phyloP scores from a whole-genome alignment of 2,113 vertebrate genomes.

The Percopsis transmontana region DNA sequence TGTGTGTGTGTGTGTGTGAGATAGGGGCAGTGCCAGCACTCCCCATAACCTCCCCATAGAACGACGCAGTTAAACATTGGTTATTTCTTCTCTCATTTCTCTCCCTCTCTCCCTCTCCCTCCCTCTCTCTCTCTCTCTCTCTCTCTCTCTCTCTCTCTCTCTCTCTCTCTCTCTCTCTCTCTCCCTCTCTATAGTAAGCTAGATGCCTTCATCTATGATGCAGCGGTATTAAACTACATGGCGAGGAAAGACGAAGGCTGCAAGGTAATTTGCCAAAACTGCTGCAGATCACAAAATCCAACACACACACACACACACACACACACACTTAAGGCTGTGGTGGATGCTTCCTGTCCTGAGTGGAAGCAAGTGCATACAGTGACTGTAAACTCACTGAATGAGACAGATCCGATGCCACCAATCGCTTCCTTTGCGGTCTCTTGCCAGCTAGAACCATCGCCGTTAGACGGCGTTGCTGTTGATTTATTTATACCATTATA shows the following conservation, averaged over 20 bases:
- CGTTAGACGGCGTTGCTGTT: too few species aligned
- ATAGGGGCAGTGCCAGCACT: too few species aligned
- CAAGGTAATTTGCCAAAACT: slow-evolving; percentile 65
- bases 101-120: slow-evolving; percentile 6
- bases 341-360: too few species aligned
- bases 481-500: too few species aligned
- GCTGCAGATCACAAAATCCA: slow-evolving; percentile 29
- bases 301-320: slow-evolving; percentile 34
- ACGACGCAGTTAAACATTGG: too few species aligned
- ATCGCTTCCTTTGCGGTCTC: too few species aligned
- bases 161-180: background rate
- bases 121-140: slow-evolving; percentile 10
- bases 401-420: too few species aligned
- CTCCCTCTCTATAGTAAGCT: slow-evolving; percentile 82
- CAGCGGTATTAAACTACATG: slow-evolving; percentile 93
- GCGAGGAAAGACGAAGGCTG: slow-evolving; percentile 92
- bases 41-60: too few species aligned
- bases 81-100: background rate
- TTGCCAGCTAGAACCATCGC: too few species aligned
- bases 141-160: background rate
- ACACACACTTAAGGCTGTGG: background rate
- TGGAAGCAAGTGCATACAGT: too few species aligned
- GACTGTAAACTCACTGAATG: too few species aligned
- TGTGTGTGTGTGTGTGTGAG: too few species aligned
- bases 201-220: slow-evolving; percentile 93